Base-by-base conservation (phyloP, 2,113 vertebrate species). In the Myiozetetes cayanensis region DNA sequence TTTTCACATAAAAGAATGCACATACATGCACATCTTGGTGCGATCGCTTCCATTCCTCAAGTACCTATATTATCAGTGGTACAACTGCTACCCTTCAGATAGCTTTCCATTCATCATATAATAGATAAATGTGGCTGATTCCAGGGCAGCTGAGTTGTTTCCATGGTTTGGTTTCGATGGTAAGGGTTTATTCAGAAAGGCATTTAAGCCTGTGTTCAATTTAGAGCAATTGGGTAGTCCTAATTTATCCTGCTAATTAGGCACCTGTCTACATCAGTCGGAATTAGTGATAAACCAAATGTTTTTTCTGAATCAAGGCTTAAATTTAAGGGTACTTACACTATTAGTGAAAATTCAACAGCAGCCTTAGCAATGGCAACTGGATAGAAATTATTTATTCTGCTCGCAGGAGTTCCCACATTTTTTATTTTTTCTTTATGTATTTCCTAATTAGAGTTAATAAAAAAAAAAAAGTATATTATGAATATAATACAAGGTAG, bases 121-220 rank as follows among this genome's bases (percentile, higher is more conserved):
- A 70, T 50, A 85, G 90, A 67, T 89, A 89, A 89, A 30, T 77
- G 79, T 72, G 70, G 72, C 66, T 83, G 56, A 87, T 86, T 83
- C 56, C 46, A 77, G 47, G 28, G 39, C 73, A 84, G 76, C 23
- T 91, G 86, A 91, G 85, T 91, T 96, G 70, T 93, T 90, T 93
- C 85, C 63, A 58, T 74, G 76, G 52, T 59, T 96, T 80, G 47
- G 80, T 90, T 90, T 96, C 76, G 82, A 31, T 89, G 33, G 67
- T n/a, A 78, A 85, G 63, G 43, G 55, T 85, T 93, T 91, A 82
- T 90, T 95, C 78, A 91, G 77, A 43, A 88, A 88, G 87, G 41
- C 49, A 80, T 85, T 95, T 93, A 92, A 84, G 39, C 21, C 71
- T n/a, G 35, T 78, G 41, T 67, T 95, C 58, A 85, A n/a, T 88